Evolutionary conservation across 1,140 invertebrate genomes (phyloP), one percentile per base, ranked within the genome.

Genomic region (Lepidostoma basale): DNA sequence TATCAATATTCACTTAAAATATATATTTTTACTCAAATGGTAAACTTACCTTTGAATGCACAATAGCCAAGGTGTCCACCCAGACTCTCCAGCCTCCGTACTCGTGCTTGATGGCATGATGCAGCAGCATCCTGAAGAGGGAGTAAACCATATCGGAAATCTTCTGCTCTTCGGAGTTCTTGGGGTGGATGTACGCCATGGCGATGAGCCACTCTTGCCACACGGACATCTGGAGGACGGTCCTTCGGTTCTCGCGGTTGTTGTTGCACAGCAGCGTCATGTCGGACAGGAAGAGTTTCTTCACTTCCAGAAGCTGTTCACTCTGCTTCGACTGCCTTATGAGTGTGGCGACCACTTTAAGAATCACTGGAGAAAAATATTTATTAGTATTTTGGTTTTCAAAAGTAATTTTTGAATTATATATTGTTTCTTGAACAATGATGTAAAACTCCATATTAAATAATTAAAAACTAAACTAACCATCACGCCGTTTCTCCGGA

Each of bases 191-290:
- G 78, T 98, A 98, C 22, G 97, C 95, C 89, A 99, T 91, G 3
- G 96, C 96, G 74, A 99, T 99, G 1, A 99, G 85, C 98, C 98
- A 99, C 78, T 99, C 97, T 83, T 99, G 98, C 98, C 98, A 99
- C 0, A 99, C 98, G 4, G 97, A 99, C 98, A 99, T 99, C 83
- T 99, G 98, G 10, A 99, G 85, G 1, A 99, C 95, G 0, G 95
- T 99, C 70, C 97, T 84, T 52, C 98, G 83, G 82, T 99, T 99
- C 79, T 99, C 97, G 16, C 96, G 86, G 78, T 97, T 98, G 78
- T 97, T 97, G 76, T 97, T 98, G 79, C 97, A 99, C 14, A 99
- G 83, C 58, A 97, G 83, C 3, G 96, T 99, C 90, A 99, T 96
- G 80, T 99, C 97, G 12, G 94, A 96, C 2, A 99, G 87, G 80